Conservation (phyloP, 2,113 vertebrate species). For the Ammospiza nelsoni region DNA sequence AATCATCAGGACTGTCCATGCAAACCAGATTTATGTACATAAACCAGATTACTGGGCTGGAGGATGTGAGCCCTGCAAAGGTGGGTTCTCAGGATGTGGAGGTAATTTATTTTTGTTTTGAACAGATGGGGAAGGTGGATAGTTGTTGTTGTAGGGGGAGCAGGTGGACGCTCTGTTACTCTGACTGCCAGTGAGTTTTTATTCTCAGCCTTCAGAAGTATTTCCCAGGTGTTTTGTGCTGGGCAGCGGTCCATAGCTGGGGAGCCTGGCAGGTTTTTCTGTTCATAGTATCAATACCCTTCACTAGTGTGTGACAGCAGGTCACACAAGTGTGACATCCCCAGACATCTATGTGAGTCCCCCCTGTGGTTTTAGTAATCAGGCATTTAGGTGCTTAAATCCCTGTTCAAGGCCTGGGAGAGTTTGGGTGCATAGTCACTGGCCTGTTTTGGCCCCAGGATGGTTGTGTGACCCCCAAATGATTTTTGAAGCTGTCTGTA, state of each 20-base stretch:
- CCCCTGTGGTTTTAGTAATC: not conserved
- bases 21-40: not conserved
- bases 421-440: rapidly evolving
- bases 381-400: not conserved
- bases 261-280: not conserved
- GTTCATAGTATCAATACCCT: not conserved
- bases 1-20: not conserved
- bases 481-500: not conserved
- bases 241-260: not conserved
- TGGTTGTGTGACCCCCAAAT: not conserved
- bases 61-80: not conserved
- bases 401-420: rapidly evolving
- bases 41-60: not conserved
- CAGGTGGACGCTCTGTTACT: rapidly evolving
- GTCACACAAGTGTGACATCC: not conserved
- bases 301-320: not conserved
- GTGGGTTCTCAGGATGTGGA: rapidly evolving
- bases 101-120: not conserved
- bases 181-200: not conserved
- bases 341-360: rapidly evolving
- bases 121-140: not conserved
- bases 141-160: not conserved
- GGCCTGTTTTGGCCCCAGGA: not conserved
- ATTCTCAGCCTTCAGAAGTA: not conserved
- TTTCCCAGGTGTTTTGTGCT: not conserved